These are phyloP conservation scores for Endotricha flammealis DNA, from an alignment of 2,888 invertebrate species.

Conservation along the genomic window DNA sequence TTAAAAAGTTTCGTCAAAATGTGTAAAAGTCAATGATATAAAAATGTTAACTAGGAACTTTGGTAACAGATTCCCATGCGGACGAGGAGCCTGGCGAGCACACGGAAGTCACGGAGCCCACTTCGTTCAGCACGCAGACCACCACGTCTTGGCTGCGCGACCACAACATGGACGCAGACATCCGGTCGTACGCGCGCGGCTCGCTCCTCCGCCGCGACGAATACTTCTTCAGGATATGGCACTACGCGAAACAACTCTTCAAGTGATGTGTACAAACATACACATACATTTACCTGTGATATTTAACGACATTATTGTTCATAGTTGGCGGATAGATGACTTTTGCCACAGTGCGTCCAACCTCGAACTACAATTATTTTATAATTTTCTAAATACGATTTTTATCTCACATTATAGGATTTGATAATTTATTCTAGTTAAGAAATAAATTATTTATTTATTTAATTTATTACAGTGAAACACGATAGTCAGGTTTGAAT, in stretches of 20 bases:
- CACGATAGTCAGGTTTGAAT: constrained; percentile 40
- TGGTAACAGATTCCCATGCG: constrained; percentile 49
- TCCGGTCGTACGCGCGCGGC: constrained; percentile 92
- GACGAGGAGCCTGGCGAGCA: constrained; percentile 66
- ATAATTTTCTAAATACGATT: constrained; percentile 45
- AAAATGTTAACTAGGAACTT: too few species aligned
- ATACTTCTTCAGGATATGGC: constrained; percentile 97
- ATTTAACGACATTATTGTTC: constrained; percentile 49
- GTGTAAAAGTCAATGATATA: too few species aligned
- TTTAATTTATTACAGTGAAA: constrained; percentile 35
- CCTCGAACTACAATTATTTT: constrained; percentile 37
- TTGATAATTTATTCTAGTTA: constrained; percentile 46
- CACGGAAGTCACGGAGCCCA: constrained; percentile 86
- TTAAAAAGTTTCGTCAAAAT: too few species aligned
- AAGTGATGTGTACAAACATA: constrained; percentile 74
- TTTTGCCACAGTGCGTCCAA: constrained; percentile 34
- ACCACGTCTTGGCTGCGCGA: constrained; percentile 96
- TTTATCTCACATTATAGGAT: constrained; percentile 37
- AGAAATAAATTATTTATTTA: constrained; percentile 57
- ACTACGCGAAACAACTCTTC: constrained; percentile 89
- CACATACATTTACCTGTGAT: constrained; percentile 73
- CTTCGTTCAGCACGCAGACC: constrained; percentile 94
- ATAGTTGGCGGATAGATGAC: constrained; percentile 52
- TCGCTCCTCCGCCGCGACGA: constrained; percentile 91
- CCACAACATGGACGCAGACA: constrained; percentile 96